Conservation (phyloP, 2,113 vertebrate genomes). For the Dendropsophus ebraccatus region DNA sequence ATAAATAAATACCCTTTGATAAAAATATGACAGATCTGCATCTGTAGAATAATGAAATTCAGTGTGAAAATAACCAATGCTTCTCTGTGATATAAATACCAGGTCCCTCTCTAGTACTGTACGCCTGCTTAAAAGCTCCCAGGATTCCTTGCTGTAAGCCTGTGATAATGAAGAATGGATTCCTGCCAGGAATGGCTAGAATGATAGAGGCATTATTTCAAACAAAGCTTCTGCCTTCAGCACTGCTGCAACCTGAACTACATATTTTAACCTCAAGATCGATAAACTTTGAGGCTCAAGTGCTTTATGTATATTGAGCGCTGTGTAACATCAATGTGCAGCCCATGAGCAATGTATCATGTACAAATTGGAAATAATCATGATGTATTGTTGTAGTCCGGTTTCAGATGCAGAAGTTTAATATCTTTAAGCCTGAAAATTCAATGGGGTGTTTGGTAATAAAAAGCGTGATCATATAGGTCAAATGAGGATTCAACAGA, state of each 20-base stretch:
- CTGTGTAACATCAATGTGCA: conserved; percentile 9
- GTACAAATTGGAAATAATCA: conserved; percentile 52
- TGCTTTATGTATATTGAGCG: conserved; percentile 49
- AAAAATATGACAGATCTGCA: neutral
- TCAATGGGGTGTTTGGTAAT: neutral
- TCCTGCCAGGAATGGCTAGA: conserved; percentile 48
- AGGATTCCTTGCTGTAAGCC: conserved; percentile 14
- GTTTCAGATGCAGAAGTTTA: neutral
- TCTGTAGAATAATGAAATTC: neutral
- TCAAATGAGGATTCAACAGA: neutral
- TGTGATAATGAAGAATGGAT: conserved; percentile 55
- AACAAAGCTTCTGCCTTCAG: conserved; percentile 8
- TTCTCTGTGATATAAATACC: neutral
- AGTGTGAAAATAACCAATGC: conserved; percentile 13
- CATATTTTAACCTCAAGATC: conserved; percentile 49
- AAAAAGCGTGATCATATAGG: neutral
- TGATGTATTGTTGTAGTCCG: neutral
- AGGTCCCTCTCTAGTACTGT: conserved; percentile 29
- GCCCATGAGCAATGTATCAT: conserved; percentile 36
- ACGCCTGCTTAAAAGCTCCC: conserved; percentile 23
- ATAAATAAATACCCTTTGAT: neutral
- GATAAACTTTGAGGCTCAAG: conserved; percentile 45
- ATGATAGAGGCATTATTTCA: conserved; percentile 47
- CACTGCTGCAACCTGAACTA: neutral
- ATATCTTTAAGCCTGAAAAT: neutral